A percentile compares a stretch with the other conserved stretches of the same genome.
Evolutionary conservation across 1,140 invertebrate species (phyloP).

Genomic region (Pseudomyrmex sp.): DNA sequence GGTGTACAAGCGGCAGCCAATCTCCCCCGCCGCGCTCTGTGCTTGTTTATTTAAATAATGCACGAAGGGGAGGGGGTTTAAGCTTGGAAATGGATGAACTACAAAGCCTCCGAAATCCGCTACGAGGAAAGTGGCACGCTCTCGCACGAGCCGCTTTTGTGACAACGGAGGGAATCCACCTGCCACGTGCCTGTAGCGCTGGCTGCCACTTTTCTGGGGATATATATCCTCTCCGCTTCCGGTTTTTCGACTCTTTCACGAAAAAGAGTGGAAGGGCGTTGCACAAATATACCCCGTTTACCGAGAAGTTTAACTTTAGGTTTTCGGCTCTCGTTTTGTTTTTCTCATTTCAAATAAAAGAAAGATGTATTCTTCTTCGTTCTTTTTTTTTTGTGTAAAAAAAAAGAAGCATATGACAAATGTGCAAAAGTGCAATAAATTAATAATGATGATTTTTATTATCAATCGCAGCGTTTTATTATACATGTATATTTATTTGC

Average conservation of each 20-base stretch:
- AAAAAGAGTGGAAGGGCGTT: slow-evolving; percentile 21
- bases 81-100: slow-evolving; percentile 82
- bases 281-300: slow-evolving; percentile 22
- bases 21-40: slow-evolving; percentile 71
- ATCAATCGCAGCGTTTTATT: too few relatives aligned
- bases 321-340: background rate
- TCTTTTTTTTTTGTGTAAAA: background rate
- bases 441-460: too few relatives aligned
- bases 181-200: slow-evolving; percentile 70
- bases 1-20: slow-evolving; percentile 74
- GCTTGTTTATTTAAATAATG: slow-evolving; percentile 85
- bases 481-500: too few relatives aligned
- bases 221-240: slow-evolving; percentile 16
- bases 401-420: too few relatives aligned
- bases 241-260: slow-evolving; percentile 32
- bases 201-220: slow-evolving; percentile 64
- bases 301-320: slow-evolving; percentile 52
- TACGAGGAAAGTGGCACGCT: slow-evolving; percentile 49
- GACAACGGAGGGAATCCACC: slow-evolving; percentile 80
- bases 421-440: too few relatives aligned
- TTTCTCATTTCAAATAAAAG: background rate
- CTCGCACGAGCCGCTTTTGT: slow-evolving; percentile 50
- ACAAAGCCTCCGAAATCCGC: slow-evolving; percentile 82
- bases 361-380: background rate
- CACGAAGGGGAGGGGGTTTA: slow-evolving; percentile 68